phyloP scores from a whole-genome alignment of 2,888 invertebrate genomes.

The Tryphoninae sp. region DNA sequence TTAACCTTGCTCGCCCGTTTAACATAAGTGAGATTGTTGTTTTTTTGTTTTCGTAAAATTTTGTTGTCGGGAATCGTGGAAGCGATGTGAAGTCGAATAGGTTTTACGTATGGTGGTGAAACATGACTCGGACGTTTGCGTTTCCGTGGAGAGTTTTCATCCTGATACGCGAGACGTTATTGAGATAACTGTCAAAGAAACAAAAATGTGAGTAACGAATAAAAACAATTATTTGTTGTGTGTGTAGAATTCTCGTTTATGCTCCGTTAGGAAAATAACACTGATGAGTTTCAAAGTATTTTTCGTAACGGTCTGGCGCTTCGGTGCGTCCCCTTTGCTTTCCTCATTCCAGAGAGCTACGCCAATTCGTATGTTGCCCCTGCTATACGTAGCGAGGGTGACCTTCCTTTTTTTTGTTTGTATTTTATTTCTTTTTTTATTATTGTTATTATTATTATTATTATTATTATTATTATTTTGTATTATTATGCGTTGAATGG shows the following conservation, averaged over 20 bases:
- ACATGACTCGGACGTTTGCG: constrained; percentile 50
- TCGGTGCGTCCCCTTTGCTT: constrained; percentile 1
- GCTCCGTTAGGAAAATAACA: background rate
- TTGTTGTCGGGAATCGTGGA: background rate
- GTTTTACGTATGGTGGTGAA: constrained; percentile 21
- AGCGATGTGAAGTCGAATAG: constrained; percentile 4
- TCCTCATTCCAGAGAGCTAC: background rate
- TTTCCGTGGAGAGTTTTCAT: constrained; percentile 37
- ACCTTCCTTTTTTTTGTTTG: background rate
- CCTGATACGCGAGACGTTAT: background rate
- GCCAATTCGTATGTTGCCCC: constrained; percentile 13
- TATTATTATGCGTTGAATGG: background rate
- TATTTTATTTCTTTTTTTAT: background rate
- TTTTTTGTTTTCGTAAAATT: background rate
- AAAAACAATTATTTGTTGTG: background rate
- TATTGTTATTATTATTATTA: background rate
- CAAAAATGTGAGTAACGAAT: constrained; percentile 53
- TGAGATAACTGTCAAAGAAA: constrained; percentile 37
- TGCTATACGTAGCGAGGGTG: background rate
- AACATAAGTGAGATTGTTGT: background rate
- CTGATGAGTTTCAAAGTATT: background rate
- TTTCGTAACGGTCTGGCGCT: constrained; percentile 1
- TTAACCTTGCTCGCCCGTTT: background rate
- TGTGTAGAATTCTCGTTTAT: background rate
- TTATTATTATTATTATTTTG: background rate